These are phyloP conservation scores for Mionectes olivaceus DNA, from an alignment of 2,797 vertebrate genomes.

Conservation along the genomic window DNA sequence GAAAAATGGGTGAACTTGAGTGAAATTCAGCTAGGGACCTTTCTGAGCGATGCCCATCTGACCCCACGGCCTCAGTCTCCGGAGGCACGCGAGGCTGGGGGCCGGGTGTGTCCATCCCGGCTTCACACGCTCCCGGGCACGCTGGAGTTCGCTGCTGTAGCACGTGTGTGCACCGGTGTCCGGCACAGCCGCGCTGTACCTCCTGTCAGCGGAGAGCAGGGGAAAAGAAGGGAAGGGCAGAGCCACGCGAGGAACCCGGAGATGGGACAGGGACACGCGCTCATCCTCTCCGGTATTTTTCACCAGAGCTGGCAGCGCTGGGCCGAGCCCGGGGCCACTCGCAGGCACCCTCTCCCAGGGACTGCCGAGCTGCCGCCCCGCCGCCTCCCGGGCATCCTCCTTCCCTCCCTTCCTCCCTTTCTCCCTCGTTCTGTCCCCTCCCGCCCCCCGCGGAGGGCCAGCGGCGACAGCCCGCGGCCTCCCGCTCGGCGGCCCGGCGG, in stretches of 20 bases:
- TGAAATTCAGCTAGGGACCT: not conserved
- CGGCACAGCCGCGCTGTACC: not conserved
- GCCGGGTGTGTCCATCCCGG: not conserved
- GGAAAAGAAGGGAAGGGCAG: not conserved
- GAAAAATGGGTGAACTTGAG: not conserved
- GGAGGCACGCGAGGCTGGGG: rapidly evolving
- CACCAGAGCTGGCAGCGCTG: not conserved
- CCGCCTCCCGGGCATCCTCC: not conserved
- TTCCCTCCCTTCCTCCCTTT: too few species aligned
- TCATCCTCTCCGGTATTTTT: not conserved
- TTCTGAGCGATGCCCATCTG: not conserved
- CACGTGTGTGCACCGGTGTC: not conserved
- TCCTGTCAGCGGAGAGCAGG: rapidly evolving
- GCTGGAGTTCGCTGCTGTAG: not conserved
- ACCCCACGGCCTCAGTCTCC: not conserved
- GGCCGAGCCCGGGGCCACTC: too few species aligned
- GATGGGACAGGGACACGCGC: not conserved
- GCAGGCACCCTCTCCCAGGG: not conserved
- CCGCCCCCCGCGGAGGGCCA: not conserved
- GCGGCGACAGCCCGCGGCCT: not conserved
- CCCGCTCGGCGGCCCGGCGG: not conserved
- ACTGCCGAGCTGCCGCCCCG: not conserved
- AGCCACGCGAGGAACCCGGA: not conserved
- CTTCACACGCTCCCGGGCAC: not conserved
- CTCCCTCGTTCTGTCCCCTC: too few species aligned